Evolutionary conservation across 2,888 invertebrate species (phyloP).

Genomic region (Eupithecia insigniata): DNA sequence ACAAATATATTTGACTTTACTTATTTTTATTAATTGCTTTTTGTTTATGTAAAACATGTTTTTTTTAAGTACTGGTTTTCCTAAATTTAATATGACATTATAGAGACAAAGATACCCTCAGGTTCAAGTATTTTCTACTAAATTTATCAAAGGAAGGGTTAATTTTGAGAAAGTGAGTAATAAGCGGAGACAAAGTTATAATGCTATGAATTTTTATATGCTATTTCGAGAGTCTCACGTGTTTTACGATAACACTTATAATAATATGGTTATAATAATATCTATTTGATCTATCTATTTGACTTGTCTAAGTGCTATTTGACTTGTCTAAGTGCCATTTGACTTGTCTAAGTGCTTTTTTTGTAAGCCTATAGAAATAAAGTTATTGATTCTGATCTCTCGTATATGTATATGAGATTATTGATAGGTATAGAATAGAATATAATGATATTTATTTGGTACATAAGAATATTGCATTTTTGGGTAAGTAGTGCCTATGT

Average conservation of each 20-base stretch:
- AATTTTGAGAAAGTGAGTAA: conserved; percentile 31
- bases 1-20: neutral
- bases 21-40: too few species aligned
- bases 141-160: conserved; percentile 27
- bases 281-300: too few species aligned
- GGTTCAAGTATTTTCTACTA: neutral
- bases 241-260: conserved; percentile 34
- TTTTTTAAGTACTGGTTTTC: neutral
- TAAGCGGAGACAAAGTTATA: conserved; percentile 30
- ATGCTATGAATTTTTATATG: conserved; percentile 39
- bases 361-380: too few species aligned
- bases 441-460: too few species aligned
- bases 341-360: too few species aligned
- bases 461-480: too few species aligned
- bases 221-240: conserved; percentile 30
- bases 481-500: too few species aligned
- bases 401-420: too few species aligned
- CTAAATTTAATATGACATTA: neutral
- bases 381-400: too few species aligned
- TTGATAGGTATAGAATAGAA: too few species aligned
- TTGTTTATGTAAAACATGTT: neutral
- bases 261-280: conserved; percentile 17
- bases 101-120: neutral
- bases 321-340: too few species aligned
- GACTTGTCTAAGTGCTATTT: too few species aligned